Percentiles rank a stretch among this genome's conserved stretches.
phyloP scores from a whole-genome alignment of 2,797 vertebrate genomes.

The Manis pentadactyla region DNA sequence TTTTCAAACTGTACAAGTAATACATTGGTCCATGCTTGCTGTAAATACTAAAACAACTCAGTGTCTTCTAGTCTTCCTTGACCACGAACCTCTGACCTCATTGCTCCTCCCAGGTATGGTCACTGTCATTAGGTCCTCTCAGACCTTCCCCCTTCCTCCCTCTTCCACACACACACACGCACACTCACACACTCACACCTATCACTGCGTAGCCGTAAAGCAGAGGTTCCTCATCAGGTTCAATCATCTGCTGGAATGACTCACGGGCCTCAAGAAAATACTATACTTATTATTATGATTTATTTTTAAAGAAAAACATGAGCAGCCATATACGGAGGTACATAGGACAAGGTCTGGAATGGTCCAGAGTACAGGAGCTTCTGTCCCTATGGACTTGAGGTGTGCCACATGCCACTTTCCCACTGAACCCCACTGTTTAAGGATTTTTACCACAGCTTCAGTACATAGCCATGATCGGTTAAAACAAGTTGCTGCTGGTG shows the following conservation, averaged over 20 bases:
- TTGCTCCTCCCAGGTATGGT: neutral
- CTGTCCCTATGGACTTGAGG: neutral
- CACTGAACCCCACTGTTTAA: neutral
- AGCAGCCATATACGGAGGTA: neutral
- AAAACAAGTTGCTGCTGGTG: neutral
- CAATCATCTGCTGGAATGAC: neutral
- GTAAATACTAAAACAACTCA: neutral
- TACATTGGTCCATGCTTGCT: fast-evolving
- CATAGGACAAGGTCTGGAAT: neutral
- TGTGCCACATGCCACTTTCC: too few relatives aligned
- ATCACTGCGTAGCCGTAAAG: fast-evolving
- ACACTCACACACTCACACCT: neutral
- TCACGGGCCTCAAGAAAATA: neutral
- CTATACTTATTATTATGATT: fast-evolving
- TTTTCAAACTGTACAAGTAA: neutral
- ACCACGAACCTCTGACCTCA: neutral
- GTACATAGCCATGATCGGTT: neutral
- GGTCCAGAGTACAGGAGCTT: neutral
- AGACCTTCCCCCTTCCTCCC: neutral
- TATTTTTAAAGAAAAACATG: neutral
- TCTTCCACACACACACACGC: too few relatives aligned
- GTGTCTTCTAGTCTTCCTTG: neutral
- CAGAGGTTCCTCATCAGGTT: neutral
- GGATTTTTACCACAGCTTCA: neutral
- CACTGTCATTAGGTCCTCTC: neutral